These are phyloP conservation scores for Setipinna tenuifilis DNA, from an alignment of 2,797 vertebrate genomes.

Conservation along the genomic window DNA sequence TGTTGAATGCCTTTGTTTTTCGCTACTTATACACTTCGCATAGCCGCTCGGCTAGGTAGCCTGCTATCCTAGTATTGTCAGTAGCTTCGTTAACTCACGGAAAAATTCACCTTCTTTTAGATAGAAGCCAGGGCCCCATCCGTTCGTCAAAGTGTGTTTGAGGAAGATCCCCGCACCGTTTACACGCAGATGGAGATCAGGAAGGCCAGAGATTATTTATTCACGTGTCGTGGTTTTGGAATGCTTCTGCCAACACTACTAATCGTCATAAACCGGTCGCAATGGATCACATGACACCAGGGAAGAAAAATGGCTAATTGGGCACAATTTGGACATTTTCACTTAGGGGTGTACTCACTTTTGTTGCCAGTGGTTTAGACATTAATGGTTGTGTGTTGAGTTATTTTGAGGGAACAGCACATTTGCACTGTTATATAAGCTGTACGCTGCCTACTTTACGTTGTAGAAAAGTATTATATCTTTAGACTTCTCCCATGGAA, in stretches of 20 bases:
- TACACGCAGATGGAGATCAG: background rate
- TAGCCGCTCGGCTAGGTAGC: background rate
- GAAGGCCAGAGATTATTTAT: background rate
- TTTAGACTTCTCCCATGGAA: no score
- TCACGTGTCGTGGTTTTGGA: conserved; percentile 12
- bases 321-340: no score
- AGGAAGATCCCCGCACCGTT: background rate
- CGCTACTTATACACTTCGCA: background rate
- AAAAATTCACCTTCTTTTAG: background rate
- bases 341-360: no score
- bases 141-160: background rate
- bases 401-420: no score
- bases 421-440: no score
- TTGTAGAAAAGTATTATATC: no score
- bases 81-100: background rate
- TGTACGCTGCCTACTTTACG: no score
- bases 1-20: background rate
- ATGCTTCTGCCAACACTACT: conserved; percentile 63
- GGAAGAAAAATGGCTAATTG: no score
- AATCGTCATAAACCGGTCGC: conserved; percentile 57
- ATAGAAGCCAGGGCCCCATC: background rate
- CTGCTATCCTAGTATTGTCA: background rate
- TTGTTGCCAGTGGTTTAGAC: no score
- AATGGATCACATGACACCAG: no score
- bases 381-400: no score